phyloP scores from a whole-genome alignment of 1,140 invertebrate genomes.

The Hetaerina americana region DNA sequence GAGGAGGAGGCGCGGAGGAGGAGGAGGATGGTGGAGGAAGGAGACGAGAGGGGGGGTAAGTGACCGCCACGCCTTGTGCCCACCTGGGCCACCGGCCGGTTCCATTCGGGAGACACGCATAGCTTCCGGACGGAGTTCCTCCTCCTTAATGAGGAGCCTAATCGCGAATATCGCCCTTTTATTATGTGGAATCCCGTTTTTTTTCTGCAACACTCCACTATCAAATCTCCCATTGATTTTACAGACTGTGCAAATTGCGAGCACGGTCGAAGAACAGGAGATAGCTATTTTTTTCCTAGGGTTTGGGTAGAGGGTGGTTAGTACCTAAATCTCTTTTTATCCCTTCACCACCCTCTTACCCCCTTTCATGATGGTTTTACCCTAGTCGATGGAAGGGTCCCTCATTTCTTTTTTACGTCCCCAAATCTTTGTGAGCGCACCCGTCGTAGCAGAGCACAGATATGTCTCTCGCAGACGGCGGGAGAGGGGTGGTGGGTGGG shows the following conservation, averaged over 20 bases:
- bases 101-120: background rate
- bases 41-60: background rate
- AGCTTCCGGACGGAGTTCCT: background rate
- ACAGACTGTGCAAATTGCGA: no score
- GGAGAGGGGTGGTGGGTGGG: background rate
- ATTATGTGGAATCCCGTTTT: no score
- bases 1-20: background rate
- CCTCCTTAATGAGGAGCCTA: background rate
- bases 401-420: background rate
- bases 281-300: no score
- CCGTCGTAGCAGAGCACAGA: background rate
- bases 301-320: no score
- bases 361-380: background rate
- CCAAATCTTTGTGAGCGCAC: background rate
- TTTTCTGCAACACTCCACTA: no score
- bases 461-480: background rate
- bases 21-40: background rate
- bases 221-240: no score
- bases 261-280: no score
- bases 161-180: background rate
- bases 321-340: background rate
- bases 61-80: background rate
- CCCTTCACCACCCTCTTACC: background rate
- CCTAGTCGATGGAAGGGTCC: background rate
- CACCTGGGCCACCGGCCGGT: background rate